Conservation (phyloP, 2,888 invertebrate genomes). For the Salpingus planirostris region DNA sequence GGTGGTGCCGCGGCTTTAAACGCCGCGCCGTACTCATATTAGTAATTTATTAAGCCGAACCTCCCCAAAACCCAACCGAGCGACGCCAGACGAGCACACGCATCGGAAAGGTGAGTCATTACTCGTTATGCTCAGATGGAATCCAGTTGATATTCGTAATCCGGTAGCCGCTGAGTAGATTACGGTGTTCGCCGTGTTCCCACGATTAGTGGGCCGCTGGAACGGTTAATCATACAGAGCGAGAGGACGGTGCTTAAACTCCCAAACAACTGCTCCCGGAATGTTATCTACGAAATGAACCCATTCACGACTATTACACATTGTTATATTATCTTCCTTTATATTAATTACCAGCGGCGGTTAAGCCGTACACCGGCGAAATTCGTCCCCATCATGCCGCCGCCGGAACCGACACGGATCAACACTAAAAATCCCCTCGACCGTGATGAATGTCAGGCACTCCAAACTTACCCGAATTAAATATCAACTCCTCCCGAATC, state of each 20-base stretch:
- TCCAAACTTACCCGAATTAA: no score
- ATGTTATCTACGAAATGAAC: slow-evolving; percentile 13
- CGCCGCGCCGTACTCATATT: no score
- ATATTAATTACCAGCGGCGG: slow-evolving; percentile 7
- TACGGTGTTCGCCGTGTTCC: slow-evolving; percentile 32
- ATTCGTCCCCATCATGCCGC: no score
- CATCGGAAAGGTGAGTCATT: slow-evolving; percentile 14
- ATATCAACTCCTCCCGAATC: no score
- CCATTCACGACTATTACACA: slow-evolving; percentile 15
- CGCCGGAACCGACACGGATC: no score
- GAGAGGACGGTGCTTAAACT: slow-evolving; percentile 17
- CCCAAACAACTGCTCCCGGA: slow-evolving; percentile 16
- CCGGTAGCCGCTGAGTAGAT: slow-evolving; percentile 35
- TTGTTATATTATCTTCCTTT: slow-evolving; percentile 13
- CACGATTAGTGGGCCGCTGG: slow-evolving; percentile 30
- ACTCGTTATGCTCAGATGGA: slow-evolving; percentile 24
- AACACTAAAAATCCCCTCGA: no score
- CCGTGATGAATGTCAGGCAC: no score
- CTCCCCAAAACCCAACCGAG: no score
- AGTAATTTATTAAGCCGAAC: no score
- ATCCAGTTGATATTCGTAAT: slow-evolving; percentile 31
- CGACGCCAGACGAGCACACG: background rate
- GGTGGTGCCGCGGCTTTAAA: no score
- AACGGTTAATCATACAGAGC: slow-evolving; percentile 26
- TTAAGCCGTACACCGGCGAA: no score